Base-by-base conservation (phyloP, 1,140 invertebrate species). In the Bombus cullumanus region DNA sequence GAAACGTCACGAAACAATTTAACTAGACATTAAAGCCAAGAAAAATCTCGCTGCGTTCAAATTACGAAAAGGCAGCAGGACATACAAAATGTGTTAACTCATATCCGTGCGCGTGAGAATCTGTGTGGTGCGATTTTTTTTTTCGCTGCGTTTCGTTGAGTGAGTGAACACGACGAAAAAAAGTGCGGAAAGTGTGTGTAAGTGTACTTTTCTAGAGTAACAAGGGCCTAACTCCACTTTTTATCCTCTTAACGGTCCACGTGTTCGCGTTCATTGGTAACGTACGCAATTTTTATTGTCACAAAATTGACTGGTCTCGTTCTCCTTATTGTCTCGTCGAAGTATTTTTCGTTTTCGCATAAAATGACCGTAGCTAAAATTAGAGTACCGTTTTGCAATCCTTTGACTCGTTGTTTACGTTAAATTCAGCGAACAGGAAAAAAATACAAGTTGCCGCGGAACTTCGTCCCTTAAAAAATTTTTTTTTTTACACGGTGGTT, bases 171-270 rank as follows among this genome's bases (percentile, higher is more conserved):
- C 57, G 34, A 59, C 22, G 18, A 75, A 15, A n/a, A 62, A 3
- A 13, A 3, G 43, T 68, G 25, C 22, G 13, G 9, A 34, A n/a
- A 13, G 15, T 28, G 64, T 57, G 64, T 62, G 41, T 59, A 78
- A 22, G 82, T 77, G 39, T 84, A 79, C 31, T 84, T 72, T 79
- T 83, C 37, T 78, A 83, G 82, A 13, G 18, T 66, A 83, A 79
- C 41, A 69, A 43, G 53, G 83, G 75, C 83, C 76, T 79, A 84
- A 84, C 83, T 84, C 75, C 83, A 79, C 76, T 79, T 43, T 78
- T 47, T 69, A 39, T 62, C 53, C 75, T 71, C 72, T 66, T 66
- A 83, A 83, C 41, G 25, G 31, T 53, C 81, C 81, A 53, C 57
- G 12, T 25, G 25, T 15, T 22, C 53, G 8, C 9, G 13, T 82